Percentiles rank a stretch among this genome's conserved stretches.
phyloP scores from a whole-genome alignment of 2,888 invertebrate species.

The Punctoribates punctum region DNA sequence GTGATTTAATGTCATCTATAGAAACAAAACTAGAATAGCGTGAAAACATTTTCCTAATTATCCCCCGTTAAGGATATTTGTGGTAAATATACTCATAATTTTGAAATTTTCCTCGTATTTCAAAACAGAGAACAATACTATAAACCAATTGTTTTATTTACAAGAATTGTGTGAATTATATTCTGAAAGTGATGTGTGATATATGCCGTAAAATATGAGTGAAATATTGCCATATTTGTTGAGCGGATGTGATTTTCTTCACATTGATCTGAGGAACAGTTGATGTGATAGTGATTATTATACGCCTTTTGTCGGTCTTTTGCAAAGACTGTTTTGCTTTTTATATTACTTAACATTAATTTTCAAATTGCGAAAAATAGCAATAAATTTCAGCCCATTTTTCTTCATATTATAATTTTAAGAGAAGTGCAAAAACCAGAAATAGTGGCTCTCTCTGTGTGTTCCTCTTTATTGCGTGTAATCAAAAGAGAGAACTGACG shows the following conservation, averaged over 20 bases:
- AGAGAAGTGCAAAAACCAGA: neutral
- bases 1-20: too few relatives aligned
- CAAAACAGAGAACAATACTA: too few relatives aligned
- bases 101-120: too few relatives aligned
- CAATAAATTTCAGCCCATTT: slow-evolving; percentile 14
- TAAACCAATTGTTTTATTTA: neutral
- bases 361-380: slow-evolving; percentile 21
- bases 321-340: neutral
- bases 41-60: too few relatives aligned
- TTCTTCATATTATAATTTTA: neutral
- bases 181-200: slow-evolving; percentile 10
- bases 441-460: neutral
- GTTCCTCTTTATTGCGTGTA: slow-evolving; percentile 31
- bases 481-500: too few relatives aligned
- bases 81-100: too few relatives aligned
- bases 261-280: slow-evolving; percentile 2
- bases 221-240: neutral
- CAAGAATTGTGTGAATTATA: neutral
- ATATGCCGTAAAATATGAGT: neutral
- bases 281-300: slow-evolving; percentile 16
- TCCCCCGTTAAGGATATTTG: too few relatives aligned
- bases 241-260: slow-evolving; percentile 35
- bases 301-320: slow-evolving; percentile 32
- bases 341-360: neutral
- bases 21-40: too few relatives aligned